Conservation (phyloP, 2,113 vertebrate species). For the Trachemys scripta region DNA sequence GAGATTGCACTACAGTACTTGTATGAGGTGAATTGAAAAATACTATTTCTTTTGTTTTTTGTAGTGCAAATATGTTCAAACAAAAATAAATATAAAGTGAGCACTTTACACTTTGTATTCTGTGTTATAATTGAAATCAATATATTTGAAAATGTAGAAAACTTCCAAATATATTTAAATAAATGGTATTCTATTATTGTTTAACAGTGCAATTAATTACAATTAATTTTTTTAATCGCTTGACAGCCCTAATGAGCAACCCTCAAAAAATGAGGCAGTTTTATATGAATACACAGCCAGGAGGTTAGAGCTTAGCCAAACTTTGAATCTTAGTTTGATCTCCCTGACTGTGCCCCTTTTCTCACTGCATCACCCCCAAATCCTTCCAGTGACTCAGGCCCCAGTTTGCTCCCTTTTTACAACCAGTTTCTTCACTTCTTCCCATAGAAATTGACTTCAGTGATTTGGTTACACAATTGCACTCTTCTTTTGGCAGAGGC, state of each 20-base stretch:
- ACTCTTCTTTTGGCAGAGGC: background rate
- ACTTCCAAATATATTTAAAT: no score
- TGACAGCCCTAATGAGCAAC: background rate
- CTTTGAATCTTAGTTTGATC: constrained; percentile 32
- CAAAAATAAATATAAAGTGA: no score
- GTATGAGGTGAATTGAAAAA: no score
- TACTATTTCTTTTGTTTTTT: no score
- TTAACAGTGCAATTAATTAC: no score
- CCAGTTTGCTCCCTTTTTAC: background rate
- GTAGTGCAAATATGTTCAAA: no score
- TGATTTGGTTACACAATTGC: background rate
- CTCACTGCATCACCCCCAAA: background rate
- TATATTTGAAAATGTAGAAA: no score
- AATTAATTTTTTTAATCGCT: no score
- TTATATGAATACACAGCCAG: background rate
- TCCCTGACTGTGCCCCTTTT: background rate
- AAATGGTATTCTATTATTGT: no score
- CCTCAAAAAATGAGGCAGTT: background rate
- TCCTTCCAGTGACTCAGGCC: background rate
- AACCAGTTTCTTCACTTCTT: background rate
- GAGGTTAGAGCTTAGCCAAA: background rate
- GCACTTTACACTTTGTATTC: no score
- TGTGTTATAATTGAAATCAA: no score
- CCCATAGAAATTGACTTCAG: background rate
- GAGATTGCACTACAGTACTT: no score